These are phyloP conservation scores for Chloroclysta siterata DNA, from an alignment of 2,888 invertebrate species.

Conservation along the genomic window DNA sequence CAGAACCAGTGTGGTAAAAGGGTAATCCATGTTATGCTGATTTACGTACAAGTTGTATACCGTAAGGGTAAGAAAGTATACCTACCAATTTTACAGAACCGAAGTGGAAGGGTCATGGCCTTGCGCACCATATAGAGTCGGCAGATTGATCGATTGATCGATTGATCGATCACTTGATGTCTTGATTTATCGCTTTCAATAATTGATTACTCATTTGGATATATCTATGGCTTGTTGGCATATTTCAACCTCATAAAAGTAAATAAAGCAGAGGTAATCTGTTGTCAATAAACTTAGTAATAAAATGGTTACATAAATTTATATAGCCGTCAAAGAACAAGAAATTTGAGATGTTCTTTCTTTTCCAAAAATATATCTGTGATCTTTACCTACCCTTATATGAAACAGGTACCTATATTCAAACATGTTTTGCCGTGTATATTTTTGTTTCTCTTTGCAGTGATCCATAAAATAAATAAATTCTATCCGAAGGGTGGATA, in stretches of 20 bases:
- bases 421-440: too few species aligned
- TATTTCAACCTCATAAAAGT: background rate
- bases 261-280: background rate
- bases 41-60: background rate
- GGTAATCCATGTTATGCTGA: background rate
- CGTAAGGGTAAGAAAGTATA: too few species aligned
- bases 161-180: constrained; percentile 27
- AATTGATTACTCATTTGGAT: constrained; percentile 4
- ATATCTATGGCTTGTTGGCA: constrained; percentile 1
- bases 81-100: too few species aligned
- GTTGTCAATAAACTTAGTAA: too few species aligned
- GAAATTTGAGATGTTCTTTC: too few species aligned
- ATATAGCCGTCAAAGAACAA: too few species aligned
- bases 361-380: too few species aligned
- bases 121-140: constrained; percentile 7
- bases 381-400: too few species aligned
- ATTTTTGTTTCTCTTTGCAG: too few species aligned
- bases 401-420: too few species aligned
- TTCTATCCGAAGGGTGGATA: constrained; percentile 1
- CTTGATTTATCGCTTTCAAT: constrained; percentile 23
- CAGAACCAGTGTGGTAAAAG: background rate
- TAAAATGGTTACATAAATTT: too few species aligned
- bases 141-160: constrained; percentile 4
- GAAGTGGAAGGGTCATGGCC: constrained; percentile 9
- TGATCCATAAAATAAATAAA: background rate